These are phyloP conservation scores for Spisula solida DNA, from an alignment of 2,888 invertebrate genomes.

Conservation along the genomic window DNA sequence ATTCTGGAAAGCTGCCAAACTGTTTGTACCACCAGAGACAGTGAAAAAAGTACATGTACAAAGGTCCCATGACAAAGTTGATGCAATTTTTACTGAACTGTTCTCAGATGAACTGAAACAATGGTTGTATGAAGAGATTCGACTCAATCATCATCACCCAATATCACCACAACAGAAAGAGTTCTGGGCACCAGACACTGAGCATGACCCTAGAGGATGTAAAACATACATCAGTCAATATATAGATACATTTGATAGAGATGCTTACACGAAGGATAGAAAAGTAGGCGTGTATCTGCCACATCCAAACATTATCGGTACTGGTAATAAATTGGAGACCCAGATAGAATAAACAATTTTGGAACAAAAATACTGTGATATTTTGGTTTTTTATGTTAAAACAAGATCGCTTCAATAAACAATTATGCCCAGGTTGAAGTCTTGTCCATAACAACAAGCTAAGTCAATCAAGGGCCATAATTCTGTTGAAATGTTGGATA, in stretches of 20 bases:
- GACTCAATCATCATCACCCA: constrained; percentile 82
- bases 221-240: constrained; percentile 81
- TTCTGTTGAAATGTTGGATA: too few relatives aligned
- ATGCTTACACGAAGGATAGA: constrained; percentile 4
- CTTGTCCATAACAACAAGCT: too few relatives aligned
- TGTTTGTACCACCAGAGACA: constrained; percentile 84
- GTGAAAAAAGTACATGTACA: constrained; percentile 83
- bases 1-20: constrained; percentile 86
- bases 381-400: too few relatives aligned
- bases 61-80: constrained; percentile 81
- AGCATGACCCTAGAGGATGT: constrained; percentile 86
- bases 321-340: background rate
- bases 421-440: too few relatives aligned
- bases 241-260: constrained; percentile 72
- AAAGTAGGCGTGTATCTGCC: constrained; percentile 77
- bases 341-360: too few relatives aligned
- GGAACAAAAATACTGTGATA: too few relatives aligned
- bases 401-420: too few relatives aligned
- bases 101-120: constrained; percentile 82
- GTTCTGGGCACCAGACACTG: constrained; percentile 81
- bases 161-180: constrained; percentile 77
- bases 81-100: constrained; percentile 78
- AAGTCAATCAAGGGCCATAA: too few relatives aligned
- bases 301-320: constrained; percentile 82
- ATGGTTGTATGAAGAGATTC: constrained; percentile 85